Percentiles rank a stretch among this genome's conserved stretches.
phyloP scores from a whole-genome alignment of 2,797 vertebrate genomes.

The Dermochelys coriacea region DNA sequence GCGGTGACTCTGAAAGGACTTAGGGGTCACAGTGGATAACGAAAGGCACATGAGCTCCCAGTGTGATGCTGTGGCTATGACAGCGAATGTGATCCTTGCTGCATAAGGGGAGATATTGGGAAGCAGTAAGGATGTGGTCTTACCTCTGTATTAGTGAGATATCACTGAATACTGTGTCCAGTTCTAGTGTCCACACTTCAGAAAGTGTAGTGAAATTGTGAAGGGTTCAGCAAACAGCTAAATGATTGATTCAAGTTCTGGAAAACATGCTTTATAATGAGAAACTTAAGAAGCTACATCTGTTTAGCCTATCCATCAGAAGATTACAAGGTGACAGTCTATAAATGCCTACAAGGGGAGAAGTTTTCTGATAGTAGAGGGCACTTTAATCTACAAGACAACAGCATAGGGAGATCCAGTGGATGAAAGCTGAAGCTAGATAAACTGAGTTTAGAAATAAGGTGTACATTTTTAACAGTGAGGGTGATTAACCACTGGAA shows the following conservation, averaged over 20 bases:
- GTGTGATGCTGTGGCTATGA: not conserved
- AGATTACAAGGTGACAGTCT: accelerated
- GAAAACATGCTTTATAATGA: not conserved
- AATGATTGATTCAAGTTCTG: not conserved
- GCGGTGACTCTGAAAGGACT: not conserved
- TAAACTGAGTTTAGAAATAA: not conserved
- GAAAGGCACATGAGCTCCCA: not conserved
- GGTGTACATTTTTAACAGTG: not conserved
- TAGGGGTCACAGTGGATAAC: not conserved
- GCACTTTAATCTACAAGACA: not conserved
- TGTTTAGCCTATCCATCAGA: not conserved
- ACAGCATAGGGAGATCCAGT: accelerated
- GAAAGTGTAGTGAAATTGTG: not conserved
- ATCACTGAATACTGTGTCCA: not conserved
- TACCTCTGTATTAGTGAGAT: not conserved
- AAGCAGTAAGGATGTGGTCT: not conserved
- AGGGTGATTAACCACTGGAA: not conserved
- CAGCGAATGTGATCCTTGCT: accelerated
- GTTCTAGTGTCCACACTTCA: not conserved
- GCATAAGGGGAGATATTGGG: not conserved
- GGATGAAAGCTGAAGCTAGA: not conserved
- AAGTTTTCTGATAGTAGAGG: not conserved
- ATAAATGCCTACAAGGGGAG: accelerated
- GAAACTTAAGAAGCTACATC: not conserved
- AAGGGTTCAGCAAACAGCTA: not conserved